phyloP scores from a whole-genome alignment of 2,797 vertebrate genomes.

The Tauraco hartlaubi region DNA sequence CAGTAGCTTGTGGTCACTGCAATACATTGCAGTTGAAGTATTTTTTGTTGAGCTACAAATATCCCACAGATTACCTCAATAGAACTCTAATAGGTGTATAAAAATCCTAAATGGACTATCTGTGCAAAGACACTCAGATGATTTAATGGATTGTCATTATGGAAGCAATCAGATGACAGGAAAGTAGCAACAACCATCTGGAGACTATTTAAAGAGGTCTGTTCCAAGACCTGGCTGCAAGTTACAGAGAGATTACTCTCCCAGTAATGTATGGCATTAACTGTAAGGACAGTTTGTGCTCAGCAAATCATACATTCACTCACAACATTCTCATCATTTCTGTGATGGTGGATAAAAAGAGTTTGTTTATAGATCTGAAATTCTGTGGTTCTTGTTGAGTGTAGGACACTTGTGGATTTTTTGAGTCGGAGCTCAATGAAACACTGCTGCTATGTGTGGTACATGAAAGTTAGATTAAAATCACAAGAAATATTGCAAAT shows the following conservation, averaged over 20 bases:
- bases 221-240: not conserved
- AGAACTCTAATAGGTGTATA: not conserved
- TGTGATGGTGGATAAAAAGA: not conserved
- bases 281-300: not conserved
- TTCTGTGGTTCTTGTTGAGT: not conserved
- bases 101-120: not conserved
- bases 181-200: slow-evolving; percentile 9
- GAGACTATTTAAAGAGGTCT: slow-evolving; percentile 10
- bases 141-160: slow-evolving; percentile 9
- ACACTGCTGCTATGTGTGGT: not conserved
- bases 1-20: not conserved
- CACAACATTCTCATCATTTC: not conserved
- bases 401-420: not conserved
- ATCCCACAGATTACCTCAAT: not conserved
- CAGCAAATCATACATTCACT: not conserved
- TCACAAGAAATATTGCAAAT: not conserved
- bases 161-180: not conserved
- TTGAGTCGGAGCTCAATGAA: not conserved
- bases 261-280: not conserved
- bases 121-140: not conserved
- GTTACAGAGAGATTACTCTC: not conserved
- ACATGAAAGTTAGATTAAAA: not conserved
- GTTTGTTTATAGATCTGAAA: not conserved
- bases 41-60: not conserved
- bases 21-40: not conserved